Evolutionary conservation across 2,113 vertebrate genomes (phyloP).

Genomic region (Accipiter virgatus): DNA sequence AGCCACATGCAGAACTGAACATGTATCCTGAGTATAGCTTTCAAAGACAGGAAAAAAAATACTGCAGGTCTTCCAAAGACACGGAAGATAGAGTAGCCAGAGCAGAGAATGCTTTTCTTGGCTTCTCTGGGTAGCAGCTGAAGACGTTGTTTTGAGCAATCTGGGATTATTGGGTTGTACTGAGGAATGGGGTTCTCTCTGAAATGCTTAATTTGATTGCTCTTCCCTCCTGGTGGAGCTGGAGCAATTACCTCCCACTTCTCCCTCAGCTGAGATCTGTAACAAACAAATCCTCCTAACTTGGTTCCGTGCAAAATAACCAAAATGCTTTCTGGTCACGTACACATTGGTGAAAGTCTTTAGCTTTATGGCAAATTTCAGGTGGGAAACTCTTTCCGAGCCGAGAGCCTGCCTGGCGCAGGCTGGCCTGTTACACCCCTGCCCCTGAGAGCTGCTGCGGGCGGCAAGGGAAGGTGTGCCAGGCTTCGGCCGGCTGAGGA

Average conservation of each 20-base stretch:
- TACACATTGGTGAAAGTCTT: accelerated
- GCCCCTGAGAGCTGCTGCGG: background rate
- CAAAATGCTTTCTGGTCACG: background rate
- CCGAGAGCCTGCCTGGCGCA: accelerated
- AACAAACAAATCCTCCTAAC: background rate
- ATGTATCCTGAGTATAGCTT: background rate
- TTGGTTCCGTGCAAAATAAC: background rate
- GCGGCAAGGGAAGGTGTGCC: too few species aligned
- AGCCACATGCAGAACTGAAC: background rate
- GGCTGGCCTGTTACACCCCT: background rate
- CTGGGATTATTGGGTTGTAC: accelerated
- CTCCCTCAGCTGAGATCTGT: background rate
- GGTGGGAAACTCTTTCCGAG: background rate
- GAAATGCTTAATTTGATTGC: background rate
- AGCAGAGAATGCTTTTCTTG: background rate
- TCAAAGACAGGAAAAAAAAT: background rate
- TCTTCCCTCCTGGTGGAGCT: background rate
- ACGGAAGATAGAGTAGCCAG: background rate
- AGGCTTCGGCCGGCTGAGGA: too few species aligned
- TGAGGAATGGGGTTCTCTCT: background rate
- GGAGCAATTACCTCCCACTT: background rate
- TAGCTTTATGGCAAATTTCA: background rate
- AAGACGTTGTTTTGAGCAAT: background rate
- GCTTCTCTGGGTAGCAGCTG: background rate
- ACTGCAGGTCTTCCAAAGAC: background rate